Evolutionary conservation across 2,797 vertebrate species (phyloP).

Genomic region (Rhadinocentrus ornatus): DNA sequence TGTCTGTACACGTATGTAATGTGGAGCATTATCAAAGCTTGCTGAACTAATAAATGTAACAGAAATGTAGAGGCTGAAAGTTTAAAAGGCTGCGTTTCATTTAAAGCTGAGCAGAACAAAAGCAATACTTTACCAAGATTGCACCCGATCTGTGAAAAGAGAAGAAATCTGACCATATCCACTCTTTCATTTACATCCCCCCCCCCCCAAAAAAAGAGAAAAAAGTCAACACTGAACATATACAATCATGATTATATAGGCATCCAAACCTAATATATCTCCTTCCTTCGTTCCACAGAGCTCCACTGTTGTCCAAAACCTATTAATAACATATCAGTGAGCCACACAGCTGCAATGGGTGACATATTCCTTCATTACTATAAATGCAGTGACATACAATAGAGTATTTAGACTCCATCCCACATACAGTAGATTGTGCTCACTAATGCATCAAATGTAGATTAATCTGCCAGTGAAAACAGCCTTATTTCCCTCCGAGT

Average conservation of each 20-base stretch:
- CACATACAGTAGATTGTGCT: not conserved
- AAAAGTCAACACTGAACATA: not conserved
- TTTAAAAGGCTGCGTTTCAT: not conserved
- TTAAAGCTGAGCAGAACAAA: not conserved
- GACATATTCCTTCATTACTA: conserved; percentile 5
- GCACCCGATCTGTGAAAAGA: not conserved
- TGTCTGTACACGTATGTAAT: no score
- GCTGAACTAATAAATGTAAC: not conserved
- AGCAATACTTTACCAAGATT: not conserved
- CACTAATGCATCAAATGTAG: not conserved
- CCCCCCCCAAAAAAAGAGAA: not conserved
- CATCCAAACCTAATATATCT: not conserved
- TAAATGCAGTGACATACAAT: not conserved
- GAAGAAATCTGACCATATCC: not conserved
- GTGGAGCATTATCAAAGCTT: not conserved
- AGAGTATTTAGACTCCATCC: not conserved
- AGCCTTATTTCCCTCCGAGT: not conserved
- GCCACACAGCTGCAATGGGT: not conserved
- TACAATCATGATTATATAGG: not conserved
- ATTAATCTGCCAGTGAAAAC: conserved; percentile 1
- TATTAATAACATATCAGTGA: conserved; percentile 18
- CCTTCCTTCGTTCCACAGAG: not conserved
- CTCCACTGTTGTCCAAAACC: conserved; percentile 15
- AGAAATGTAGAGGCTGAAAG: not conserved
- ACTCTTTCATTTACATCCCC: not conserved